Percentiles rank a stretch among this genome's conserved stretches.
phyloP scores from a whole-genome alignment of 2,797 vertebrate species.

The Okamejei kenojei region DNA sequence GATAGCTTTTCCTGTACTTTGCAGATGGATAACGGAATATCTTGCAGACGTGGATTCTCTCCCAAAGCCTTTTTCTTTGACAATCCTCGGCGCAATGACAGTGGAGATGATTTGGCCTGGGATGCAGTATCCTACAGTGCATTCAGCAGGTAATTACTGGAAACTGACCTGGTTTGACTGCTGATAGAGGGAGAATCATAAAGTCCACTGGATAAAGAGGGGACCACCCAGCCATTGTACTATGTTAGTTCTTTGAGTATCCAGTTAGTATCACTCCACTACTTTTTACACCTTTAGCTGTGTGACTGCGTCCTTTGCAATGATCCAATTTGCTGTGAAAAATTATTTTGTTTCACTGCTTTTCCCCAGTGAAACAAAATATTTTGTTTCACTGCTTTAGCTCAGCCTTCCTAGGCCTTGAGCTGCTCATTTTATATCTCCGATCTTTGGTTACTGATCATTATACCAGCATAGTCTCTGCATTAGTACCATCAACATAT shows the following conservation, averaged over 20 bases:
- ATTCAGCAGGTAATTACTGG: constrained; percentile 70
- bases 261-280: neutral
- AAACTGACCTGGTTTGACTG: neutral
- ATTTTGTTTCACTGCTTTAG: neutral
- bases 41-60: constrained; percentile 79
- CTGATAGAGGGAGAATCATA: neutral
- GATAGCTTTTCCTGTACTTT: constrained; percentile 6
- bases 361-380: neutral
- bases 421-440: neutral
- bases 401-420: no score
- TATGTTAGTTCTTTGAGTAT: neutral
- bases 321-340: no score
- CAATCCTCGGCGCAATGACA: constrained; percentile 90
- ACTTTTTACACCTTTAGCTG: no score
- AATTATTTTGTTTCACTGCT: neutral
- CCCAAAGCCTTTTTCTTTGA: constrained; percentile 89
- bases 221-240: neutral
- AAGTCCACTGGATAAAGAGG: neutral
- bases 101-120: constrained; percentile 88
- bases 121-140: constrained; percentile 78
- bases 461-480: neutral
- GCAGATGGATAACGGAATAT: constrained; percentile 65
- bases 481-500: neutral
- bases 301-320: neutral
- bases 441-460: neutral